Base-by-base conservation (phyloP, 2,888 invertebrate genomes). In the Apotomis betuletana region DNA sequence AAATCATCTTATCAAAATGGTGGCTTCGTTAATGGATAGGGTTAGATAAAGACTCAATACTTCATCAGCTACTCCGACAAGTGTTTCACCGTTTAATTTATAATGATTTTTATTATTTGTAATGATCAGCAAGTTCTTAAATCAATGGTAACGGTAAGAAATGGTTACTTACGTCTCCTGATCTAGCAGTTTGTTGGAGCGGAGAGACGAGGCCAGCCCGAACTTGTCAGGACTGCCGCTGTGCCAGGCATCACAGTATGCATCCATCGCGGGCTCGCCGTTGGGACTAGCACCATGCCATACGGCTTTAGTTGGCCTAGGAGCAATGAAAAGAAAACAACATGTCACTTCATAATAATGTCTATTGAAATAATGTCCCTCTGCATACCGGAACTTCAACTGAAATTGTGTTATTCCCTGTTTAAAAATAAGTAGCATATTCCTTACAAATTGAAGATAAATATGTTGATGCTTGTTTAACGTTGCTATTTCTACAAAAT, bases 171-270 rank as follows among this genome's bases (percentile, higher is more conserved):
- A 94, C 86, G 94, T 92, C 79, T 96, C 95, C 90, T 97, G 97
- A 80, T 96, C 97, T 80, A 98, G 93, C 76, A 98, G 94, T 86
- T 96, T 96, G 85, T 95, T 95, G 75, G 95, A 96, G 84, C 95
- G 94, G 70, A 99, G 94, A 59, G 96, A 96, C 73, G 98, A 97
- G 61, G 97, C 98, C 69, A 98, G 94, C 0, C 98, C 99, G 75
- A 95, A 95, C 87, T 96, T 96, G 83, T 96, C 96, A 8, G 95
- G 91, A 68, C 95, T 95, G 77, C 96, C 95, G 69, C 97, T 96
- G 85, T 97, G 97, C 99, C 99, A 99, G 62, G 97, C 97, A 85
- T 97, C 97, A 89, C 99, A 99, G 84, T 97, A 97, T 49, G 96
- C 96, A 83, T 98, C 98, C 94, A 97, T 95, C 59, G 97, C 97